These are phyloP conservation scores for Lemur catta DNA, from an alignment of 2,797 vertebrate genomes.

Conservation along the genomic window DNA sequence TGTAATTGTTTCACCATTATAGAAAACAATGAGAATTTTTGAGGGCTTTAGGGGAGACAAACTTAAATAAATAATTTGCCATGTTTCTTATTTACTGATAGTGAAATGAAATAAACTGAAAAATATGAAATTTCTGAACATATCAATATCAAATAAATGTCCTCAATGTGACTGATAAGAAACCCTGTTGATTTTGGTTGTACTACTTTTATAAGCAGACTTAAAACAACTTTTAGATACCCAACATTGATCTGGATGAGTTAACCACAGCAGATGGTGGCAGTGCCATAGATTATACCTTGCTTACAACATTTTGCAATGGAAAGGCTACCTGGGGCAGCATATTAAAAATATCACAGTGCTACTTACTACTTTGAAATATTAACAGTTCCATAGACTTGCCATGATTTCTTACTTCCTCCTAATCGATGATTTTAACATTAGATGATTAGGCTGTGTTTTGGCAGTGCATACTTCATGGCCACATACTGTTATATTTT, in stretches of 20 bases:
- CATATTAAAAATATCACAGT: not conserved
- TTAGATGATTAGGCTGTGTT: not conserved
- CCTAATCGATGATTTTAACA: not conserved
- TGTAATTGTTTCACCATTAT: not conserved
- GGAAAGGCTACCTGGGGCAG: not conserved
- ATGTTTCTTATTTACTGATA: not conserved
- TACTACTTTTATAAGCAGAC: not conserved
- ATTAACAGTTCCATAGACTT: not conserved
- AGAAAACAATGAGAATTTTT: not conserved
- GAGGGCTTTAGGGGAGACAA: not conserved
- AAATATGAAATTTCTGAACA: not conserved
- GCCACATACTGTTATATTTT: not conserved
- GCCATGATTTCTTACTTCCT: not conserved
- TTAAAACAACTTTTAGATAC: not conserved
- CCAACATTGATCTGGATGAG: not conserved
- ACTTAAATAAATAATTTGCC: not conserved
- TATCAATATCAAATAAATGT: not conserved
- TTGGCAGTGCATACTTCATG: not conserved
- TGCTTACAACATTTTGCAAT: not conserved
- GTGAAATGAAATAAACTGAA: not conserved
- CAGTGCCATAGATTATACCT: not conserved
- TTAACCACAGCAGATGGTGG: not conserved
- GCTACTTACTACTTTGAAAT: not conserved
- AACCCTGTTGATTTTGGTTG: not conserved
- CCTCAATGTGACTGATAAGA: not conserved